Percentiles rank a stretch among this genome's conserved stretches.
phyloP scores from a whole-genome alignment of 2,888 invertebrate genomes.

The Sphecodes monilicornis region DNA sequence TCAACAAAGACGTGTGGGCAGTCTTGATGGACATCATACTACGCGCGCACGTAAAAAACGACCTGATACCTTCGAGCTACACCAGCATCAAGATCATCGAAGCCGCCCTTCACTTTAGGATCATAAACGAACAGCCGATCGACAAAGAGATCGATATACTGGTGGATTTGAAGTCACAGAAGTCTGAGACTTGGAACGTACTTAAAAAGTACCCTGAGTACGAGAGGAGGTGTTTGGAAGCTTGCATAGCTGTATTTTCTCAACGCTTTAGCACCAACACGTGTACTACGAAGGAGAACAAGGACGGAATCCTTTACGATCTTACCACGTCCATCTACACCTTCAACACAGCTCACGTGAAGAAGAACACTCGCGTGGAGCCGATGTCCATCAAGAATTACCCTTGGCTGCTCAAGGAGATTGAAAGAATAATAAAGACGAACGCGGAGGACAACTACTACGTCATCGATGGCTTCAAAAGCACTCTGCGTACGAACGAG shows the following conservation, averaged over 20 bases:
- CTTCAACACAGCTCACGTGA: slow-evolving; percentile 67
- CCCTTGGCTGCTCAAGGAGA: slow-evolving; percentile 66
- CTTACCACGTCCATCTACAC: slow-evolving; percentile 62
- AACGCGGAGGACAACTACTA: fast-evolving
- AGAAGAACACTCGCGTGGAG: not conserved
- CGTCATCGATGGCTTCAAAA: fast-evolving
- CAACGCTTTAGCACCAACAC: slow-evolving; percentile 23
- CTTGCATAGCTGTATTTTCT: slow-evolving; percentile 54
- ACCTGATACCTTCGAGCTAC: fast-evolving
- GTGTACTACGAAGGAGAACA: slow-evolving; percentile 4
- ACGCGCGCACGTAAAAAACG: slow-evolving; percentile 55
- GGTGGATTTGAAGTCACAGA: slow-evolving; percentile 33
- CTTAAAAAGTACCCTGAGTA: slow-evolving; percentile 66
- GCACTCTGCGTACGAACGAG: slow-evolving; percentile 47
- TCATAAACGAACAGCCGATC: slow-evolving; percentile 59
- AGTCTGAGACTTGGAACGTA: slow-evolving; percentile 57
- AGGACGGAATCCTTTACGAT: not conserved
- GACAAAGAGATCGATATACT: slow-evolving; percentile 58
- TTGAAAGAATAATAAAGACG: not conserved
- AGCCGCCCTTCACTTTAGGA: slow-evolving; percentile 61
- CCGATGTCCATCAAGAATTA: slow-evolving; percentile 67
- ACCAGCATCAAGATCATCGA: slow-evolving; percentile 49
- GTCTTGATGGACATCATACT: slow-evolving; percentile 74
- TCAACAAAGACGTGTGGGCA: slow-evolving; percentile 74
- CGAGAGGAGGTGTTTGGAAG: slow-evolving; percentile 72